phyloP scores from a whole-genome alignment of 2,797 vertebrate species.

The Crossoptilon crossoptilon region DNA sequence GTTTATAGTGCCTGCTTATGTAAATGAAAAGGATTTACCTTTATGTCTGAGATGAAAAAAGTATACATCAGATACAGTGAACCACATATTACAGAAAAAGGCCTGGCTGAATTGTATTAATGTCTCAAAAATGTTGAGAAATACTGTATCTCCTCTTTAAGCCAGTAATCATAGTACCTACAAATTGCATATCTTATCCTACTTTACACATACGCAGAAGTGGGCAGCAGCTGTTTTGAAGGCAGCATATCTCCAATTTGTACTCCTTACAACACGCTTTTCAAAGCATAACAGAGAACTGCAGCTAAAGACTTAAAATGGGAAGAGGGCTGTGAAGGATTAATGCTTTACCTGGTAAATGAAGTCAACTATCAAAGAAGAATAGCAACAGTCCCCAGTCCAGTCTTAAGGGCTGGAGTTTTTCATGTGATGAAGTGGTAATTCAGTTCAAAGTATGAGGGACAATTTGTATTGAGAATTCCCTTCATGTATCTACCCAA shows the following conservation, averaged over 20 bases:
- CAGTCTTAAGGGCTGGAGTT: not conserved
- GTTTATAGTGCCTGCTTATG: slow-evolving; percentile 62
- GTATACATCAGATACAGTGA: slow-evolving; percentile 67
- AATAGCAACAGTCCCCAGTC: slow-evolving; percentile 29
- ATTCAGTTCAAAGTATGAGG: slow-evolving; percentile 63
- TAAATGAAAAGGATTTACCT: slow-evolving; percentile 76
- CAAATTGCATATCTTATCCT: slow-evolving; percentile 73
- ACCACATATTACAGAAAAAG: slow-evolving; percentile 65
- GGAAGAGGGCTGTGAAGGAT: slow-evolving; percentile 48
- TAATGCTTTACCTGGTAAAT: slow-evolving; percentile 66
- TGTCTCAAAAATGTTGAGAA: slow-evolving; percentile 65
- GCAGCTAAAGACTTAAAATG: slow-evolving; percentile 51
- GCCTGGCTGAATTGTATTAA: slow-evolving; percentile 66
- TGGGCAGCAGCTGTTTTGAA: slow-evolving; percentile 63
- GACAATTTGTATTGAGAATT: slow-evolving; percentile 7
- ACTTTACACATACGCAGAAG: slow-evolving; percentile 43
- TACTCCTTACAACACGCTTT: slow-evolving; percentile 37
- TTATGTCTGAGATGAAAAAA: slow-evolving; percentile 76
- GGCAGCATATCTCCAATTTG: slow-evolving; percentile 35
- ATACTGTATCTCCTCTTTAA: slow-evolving; percentile 61
- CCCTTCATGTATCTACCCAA: slow-evolving; percentile 18
- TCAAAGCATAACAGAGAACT: slow-evolving; percentile 50
- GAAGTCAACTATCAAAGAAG: slow-evolving; percentile 70
- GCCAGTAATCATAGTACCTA: slow-evolving; percentile 62
- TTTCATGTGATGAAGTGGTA: slow-evolving; percentile 59